Conservation (phyloP, 2,113 vertebrate genomes). For the Pachycephala philippinensis region DNA sequence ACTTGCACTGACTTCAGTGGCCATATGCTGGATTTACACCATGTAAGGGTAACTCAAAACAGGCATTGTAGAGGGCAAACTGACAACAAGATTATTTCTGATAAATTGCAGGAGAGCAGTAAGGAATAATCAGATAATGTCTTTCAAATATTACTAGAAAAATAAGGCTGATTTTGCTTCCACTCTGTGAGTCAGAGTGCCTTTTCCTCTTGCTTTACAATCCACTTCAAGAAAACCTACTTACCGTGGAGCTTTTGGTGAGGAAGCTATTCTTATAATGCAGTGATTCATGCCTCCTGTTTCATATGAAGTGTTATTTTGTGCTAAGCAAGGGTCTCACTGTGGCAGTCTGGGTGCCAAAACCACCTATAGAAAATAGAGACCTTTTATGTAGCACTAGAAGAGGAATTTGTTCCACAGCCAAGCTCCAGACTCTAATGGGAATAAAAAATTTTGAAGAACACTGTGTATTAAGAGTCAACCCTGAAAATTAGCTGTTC, state of each 20-base stretch:
- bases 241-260: background rate
- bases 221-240: background rate
- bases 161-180: background rate
- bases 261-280: conserved; percentile 9
- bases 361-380: background rate
- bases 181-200: background rate
- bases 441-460: background rate
- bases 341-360: background rate
- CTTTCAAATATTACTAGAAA: conserved; percentile 6
- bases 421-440: background rate
- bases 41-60: background rate
- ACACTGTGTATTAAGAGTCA: background rate
- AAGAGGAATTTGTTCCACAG: background rate
- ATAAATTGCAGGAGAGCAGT: background rate
- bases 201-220: background rate
- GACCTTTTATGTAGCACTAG: background rate
- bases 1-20: background rate
- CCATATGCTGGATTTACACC: background rate
- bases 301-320: conserved; percentile 1
- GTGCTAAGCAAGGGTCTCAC: background rate
- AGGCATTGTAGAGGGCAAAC: background rate
- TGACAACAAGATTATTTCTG: background rate
- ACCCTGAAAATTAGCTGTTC: background rate
- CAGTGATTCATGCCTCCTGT: conserved; percentile 44
- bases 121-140: background rate